These are phyloP conservation scores for Penaeus monodon DNA, from an alignment of 2,888 invertebrate species.

Conservation along the genomic window DNA sequence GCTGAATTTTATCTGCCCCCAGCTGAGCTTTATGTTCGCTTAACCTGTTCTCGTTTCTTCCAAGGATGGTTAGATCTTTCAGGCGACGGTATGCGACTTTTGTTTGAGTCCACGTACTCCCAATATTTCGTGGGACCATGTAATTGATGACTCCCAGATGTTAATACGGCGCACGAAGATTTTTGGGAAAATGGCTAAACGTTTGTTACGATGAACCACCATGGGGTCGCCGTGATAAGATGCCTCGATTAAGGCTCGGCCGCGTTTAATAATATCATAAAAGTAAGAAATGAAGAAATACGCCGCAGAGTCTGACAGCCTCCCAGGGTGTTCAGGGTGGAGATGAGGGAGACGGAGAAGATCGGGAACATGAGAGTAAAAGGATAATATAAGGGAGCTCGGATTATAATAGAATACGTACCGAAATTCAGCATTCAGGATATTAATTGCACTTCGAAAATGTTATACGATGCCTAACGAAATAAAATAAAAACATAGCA, in stretches of 20 bases:
- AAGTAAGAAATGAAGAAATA: constrained; percentile 53
- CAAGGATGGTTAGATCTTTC: background rate
- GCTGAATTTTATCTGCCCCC: constrained; percentile 25
- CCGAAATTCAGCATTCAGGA: no score
- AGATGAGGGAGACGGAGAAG: background rate
- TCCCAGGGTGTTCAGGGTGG: constrained; percentile 28
- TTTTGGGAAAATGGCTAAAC: constrained; percentile 32
- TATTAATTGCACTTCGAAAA: no score
- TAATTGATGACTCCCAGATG: background rate
- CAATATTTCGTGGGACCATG: background rate
- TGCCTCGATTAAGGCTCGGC: constrained; percentile 48
- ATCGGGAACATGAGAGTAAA: constrained; percentile 2
- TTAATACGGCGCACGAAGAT: constrained; percentile 30
- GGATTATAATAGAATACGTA: no score
- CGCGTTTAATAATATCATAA: constrained; percentile 52
- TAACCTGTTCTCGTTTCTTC: constrained; percentile 5
- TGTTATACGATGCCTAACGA: no score
- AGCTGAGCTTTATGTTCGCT: background rate
- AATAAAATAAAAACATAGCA: no score
- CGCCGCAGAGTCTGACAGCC: constrained; percentile 48
- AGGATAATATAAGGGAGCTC: constrained; percentile 25
- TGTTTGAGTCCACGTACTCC: background rate
- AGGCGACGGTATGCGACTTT: background rate
- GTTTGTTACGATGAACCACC: constrained; percentile 30
- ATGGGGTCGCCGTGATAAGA: constrained; percentile 47